Evolutionary conservation across 2,888 invertebrate species (phyloP).

Genomic region (Coremacera marginata): DNA sequence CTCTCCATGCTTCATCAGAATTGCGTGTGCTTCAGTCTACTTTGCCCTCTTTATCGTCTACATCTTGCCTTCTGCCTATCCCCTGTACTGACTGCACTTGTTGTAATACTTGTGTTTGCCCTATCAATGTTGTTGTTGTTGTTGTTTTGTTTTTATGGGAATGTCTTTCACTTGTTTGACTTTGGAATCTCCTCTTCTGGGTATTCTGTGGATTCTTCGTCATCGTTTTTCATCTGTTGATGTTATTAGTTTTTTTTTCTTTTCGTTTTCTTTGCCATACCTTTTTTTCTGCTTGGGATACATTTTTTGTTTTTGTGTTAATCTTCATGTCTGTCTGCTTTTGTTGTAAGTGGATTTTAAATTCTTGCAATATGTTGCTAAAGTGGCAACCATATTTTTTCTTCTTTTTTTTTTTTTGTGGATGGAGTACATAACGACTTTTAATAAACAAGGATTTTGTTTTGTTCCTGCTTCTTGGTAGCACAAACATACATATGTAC

Average conservation of each 20-base stretch:
- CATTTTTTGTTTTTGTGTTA: slow-evolving; percentile 13
- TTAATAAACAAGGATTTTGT: not conserved
- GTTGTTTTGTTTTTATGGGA: slow-evolving; percentile 5
- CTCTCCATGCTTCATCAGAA: not conserved
- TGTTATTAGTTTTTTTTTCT: not conserved
- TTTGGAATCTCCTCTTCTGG: slow-evolving; percentile 34
- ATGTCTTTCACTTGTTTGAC: slow-evolving; percentile 34
- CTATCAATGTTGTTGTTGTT: slow-evolving; percentile 27
- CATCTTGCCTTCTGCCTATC: slow-evolving; percentile 1
- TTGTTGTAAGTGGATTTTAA: slow-evolving; percentile 41
- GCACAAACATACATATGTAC: no score
- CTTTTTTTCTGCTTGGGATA: not conserved
- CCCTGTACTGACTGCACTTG: not conserved
- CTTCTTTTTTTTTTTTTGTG: not conserved
- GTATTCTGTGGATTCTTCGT: not conserved
- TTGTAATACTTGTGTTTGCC: slow-evolving; percentile 12
- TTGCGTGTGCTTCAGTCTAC: not conserved
- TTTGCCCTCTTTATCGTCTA: not conserved
- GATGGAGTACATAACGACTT: not conserved
- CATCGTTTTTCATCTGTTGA: slow-evolving; percentile 23
- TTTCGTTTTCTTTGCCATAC: not conserved
- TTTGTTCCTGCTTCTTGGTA: no score
- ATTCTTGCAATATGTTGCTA: slow-evolving; percentile 49
- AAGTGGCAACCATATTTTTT: slow-evolving; percentile 36
- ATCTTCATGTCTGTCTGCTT: not conserved